phyloP scores from a whole-genome alignment of 2,797 vertebrate genomes.

The Micromesistius poutassou region DNA sequence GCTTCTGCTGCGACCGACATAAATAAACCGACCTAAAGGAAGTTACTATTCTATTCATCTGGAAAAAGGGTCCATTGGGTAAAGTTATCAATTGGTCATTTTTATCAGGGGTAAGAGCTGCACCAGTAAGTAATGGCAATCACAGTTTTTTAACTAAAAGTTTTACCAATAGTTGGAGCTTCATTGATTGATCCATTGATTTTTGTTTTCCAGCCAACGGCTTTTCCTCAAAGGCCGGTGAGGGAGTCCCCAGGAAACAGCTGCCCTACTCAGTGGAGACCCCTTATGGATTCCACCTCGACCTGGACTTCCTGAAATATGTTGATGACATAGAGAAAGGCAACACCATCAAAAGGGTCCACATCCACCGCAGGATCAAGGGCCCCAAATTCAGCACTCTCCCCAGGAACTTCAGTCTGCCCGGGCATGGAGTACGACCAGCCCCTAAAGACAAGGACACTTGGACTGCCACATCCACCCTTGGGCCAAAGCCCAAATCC shows the following conservation, averaged over 20 bases:
- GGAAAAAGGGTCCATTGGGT: not conserved
- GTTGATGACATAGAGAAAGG: constrained; percentile 99
- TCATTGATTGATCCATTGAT: constrained; percentile 27
- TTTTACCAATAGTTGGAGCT: not conserved
- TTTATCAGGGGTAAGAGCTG: not conserved
- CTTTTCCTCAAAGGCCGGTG: constrained; percentile 71
- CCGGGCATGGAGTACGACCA: constrained; percentile 75
- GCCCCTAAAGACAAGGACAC: constrained; percentile 73
- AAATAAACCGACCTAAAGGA: too few species aligned
- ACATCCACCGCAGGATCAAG: constrained; percentile 88
- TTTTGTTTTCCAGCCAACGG: constrained; percentile 74
- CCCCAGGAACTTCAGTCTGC: constrained; percentile 94
- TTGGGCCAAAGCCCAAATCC: constrained; percentile 78
- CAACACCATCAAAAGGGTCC: constrained; percentile 92
- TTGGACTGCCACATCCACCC: constrained; percentile 79
- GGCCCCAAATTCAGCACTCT: constrained; percentile 94
- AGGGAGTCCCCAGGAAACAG: constrained; percentile 82
- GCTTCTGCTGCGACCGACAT: not conserved
- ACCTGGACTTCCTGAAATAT: constrained; percentile 97
- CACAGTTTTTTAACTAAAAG: not conserved
- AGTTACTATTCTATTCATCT: not conserved
- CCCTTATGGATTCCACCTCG: constrained; percentile 94
- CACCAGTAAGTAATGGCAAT: not conserved
- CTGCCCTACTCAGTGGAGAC: constrained; percentile 96
- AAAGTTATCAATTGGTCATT: not conserved